Percentiles rank a stretch among this genome's conserved stretches.
Conservation (phyloP, 2,888 invertebrate species). For the Neoaliturus tenellus region DNA sequence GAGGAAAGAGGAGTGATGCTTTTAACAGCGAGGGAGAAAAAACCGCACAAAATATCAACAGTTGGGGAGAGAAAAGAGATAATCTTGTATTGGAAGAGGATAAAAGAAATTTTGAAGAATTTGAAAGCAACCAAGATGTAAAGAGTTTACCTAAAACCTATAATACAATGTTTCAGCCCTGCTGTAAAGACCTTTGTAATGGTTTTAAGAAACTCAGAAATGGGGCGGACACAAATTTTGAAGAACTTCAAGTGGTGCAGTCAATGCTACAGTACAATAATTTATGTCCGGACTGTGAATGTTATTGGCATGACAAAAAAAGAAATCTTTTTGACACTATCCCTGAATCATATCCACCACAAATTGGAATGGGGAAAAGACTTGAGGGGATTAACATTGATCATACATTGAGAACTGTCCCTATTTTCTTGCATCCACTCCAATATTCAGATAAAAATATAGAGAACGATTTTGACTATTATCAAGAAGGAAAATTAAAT, state of each 20-base stretch:
- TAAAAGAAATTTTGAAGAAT: background rate
- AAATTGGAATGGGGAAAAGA: no score
- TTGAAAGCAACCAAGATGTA: no score
- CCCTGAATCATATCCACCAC: no score
- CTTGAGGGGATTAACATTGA: no score
- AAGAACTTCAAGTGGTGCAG: background rate
- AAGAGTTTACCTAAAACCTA: background rate
- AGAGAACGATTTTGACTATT: no score
- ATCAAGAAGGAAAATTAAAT: no score
- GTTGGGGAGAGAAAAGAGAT: constrained; percentile 67
- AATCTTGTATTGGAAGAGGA: constrained; percentile 56
- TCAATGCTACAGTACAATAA: background rate
- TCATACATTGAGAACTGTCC: no score
- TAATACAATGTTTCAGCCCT: background rate
- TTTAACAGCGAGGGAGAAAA: constrained; percentile 62
- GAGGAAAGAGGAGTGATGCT: constrained; percentile 36
- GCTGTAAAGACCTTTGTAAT: background rate
- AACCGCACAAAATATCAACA: constrained; percentile 53
- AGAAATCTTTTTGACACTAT: no score
- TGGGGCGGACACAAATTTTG: background rate
- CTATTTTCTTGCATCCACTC: no score
- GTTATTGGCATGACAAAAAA: background rate
- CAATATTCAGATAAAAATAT: no score
- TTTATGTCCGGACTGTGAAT: background rate
- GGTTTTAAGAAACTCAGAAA: background rate